phyloP scores from a whole-genome alignment of 2,797 vertebrate genomes.

The Pyrocephalus nanus region DNA sequence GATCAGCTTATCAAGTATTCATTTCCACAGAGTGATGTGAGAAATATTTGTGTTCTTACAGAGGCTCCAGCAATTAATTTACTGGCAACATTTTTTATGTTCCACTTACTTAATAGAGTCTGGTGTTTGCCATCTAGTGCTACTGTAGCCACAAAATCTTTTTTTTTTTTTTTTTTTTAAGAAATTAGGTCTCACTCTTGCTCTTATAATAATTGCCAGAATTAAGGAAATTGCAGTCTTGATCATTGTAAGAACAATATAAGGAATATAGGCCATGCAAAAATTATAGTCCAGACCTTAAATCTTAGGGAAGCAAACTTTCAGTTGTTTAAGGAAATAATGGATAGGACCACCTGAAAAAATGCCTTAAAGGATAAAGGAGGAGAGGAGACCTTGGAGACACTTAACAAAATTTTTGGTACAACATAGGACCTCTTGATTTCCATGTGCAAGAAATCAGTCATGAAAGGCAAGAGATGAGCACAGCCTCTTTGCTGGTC shows the following conservation, averaged over 20 bases:
- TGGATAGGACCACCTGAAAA: not conserved
- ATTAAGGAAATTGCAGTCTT: not conserved
- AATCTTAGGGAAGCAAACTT: not conserved
- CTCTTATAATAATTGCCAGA: not conserved
- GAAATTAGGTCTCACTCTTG: not conserved
- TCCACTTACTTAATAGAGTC: not conserved
- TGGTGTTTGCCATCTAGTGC: not conserved
- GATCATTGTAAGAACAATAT: not conserved
- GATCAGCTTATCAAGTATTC: not conserved
- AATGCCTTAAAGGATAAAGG: not conserved
- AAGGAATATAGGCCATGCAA: accelerated
- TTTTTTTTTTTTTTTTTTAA: not conserved
- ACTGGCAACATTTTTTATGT: not conserved
- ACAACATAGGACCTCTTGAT: not conserved
- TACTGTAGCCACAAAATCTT: not conserved
- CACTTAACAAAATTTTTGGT: not conserved
- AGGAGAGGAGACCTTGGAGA: not conserved
- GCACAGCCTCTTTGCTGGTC: not conserved
- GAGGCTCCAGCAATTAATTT: not conserved
- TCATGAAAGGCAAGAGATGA: not conserved
- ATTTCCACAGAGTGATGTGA: not conserved
- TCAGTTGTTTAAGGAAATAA: not conserved
- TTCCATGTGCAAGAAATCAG: not conserved
- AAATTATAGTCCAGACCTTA: not conserved
- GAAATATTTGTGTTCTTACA: not conserved